These are phyloP conservation scores for Anguilla obscura DNA, from an alignment of 2,797 vertebrate species.

Conservation along the genomic window DNA sequence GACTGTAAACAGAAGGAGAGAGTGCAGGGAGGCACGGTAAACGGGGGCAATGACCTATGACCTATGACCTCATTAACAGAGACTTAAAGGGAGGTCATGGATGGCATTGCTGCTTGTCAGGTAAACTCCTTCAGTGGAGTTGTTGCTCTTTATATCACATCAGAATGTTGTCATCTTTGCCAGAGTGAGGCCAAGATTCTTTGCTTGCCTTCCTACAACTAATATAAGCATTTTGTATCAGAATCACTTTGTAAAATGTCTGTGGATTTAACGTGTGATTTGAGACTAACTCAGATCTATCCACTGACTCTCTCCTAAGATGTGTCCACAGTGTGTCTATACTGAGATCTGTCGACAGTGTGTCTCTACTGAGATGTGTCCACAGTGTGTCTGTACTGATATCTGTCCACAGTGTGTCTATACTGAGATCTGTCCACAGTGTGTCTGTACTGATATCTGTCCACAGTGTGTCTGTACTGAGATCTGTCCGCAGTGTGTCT, in stretches of 20 bases:
- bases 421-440: background rate
- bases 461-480: no score
- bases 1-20: constrained; percentile 76
- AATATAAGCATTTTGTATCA: background rate
- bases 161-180: background rate
- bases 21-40: constrained; percentile 47
- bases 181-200: background rate
- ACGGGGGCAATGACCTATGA: constrained; percentile 43
- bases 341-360: background rate
- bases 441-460: no score
- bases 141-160: background rate
- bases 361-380: background rate
- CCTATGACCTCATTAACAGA: constrained; percentile 30
- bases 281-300: background rate
- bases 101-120: constrained; percentile 23
- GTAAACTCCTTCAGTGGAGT: background rate
- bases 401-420: background rate
- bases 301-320: background rate
- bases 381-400: no score
- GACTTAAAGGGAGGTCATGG: constrained; percentile 40
- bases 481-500: no score
- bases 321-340: background rate
- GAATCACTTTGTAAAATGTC: background rate
- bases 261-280: background rate
- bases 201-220: background rate